Evolutionary conservation across 2,888 invertebrate species (phyloP), one percentile per base, ranked within the genome.

Genomic region (Apotomis turbidana): DNA sequence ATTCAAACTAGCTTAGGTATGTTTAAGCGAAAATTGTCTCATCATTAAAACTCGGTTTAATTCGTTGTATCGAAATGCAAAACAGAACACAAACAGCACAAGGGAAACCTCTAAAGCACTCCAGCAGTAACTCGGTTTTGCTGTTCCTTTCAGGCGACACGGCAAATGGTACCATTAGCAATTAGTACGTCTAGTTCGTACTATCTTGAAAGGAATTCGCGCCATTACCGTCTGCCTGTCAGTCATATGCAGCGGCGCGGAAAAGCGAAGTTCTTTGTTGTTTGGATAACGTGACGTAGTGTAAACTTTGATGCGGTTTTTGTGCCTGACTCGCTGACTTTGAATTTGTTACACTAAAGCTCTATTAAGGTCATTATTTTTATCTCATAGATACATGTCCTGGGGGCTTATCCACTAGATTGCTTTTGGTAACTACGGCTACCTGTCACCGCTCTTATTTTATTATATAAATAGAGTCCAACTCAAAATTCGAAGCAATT

Each of bases 191-290:
- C 57, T 67, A 67, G 58, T 59, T 59, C 58, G 38, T 38, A 59
- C 49, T 67, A 59, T 67, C 67, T 59, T 67, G 51, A 67, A 67
- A 59, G 58, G 67, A 57, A 59, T 67, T 67, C 36, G 58, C 67
- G 13, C 67, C 58, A 67, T 67, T 67, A 67, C 36, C 51, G 67
- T 51, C 58, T 58, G 58, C 6, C 67, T 67, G 58, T 58, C 67
- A 67, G 67, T 59, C 67, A 66, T 66, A 66, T 41, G 54, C 63
- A 64, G 54, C 44, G n/a, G 44, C 64, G 55, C 66, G 46, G 55
- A 55, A 66, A 9, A 55, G 27, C 13, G 46, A 55, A 57, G 55
- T 46, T 55, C 46, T 41, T 63, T 41, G 36, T 15, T 55, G 54
- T 27, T 61, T 12, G 15, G 27, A 10, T 9, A 36, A 46, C 44